Percentiles rank a stretch among this genome's conserved stretches.
These are phyloP conservation scores for Marcusenius ussheri DNA, from an alignment of 2,113 vertebrate genomes.

Conservation along the genomic window DNA sequence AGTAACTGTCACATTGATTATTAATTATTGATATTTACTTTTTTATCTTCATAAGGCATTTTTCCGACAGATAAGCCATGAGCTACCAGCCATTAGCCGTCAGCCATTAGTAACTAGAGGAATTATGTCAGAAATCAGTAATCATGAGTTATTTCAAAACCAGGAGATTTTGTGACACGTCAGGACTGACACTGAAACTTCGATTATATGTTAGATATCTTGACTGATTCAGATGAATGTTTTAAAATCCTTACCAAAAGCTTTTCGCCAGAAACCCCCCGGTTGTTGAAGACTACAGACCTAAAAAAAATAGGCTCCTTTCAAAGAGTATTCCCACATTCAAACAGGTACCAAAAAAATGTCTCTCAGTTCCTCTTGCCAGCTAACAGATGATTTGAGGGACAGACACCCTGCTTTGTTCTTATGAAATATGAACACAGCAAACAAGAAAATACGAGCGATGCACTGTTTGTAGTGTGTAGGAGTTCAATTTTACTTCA, in stretches of 20 bases:
- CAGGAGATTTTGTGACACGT: background rate
- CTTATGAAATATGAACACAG: background rate
- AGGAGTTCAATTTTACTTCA: background rate
- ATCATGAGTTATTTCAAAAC: background rate
- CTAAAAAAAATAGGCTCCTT: conserved; percentile 58
- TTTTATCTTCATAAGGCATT: background rate
- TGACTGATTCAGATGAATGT: background rate
- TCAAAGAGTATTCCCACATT: background rate
- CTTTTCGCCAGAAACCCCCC: conserved; percentile 77
- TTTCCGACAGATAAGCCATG: background rate
- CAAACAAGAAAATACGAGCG: background rate
- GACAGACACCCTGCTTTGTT: background rate
- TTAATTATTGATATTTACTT: background rate
- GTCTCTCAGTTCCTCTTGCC: background rate
- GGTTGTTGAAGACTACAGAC: conserved; percentile 85
- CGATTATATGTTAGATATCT: background rate
- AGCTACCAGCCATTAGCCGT: background rate
- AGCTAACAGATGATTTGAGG: background rate
- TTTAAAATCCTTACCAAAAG: conserved; percentile 77
- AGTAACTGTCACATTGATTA: background rate
- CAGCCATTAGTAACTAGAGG: background rate
- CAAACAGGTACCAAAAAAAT: background rate
- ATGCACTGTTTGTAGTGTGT: background rate
- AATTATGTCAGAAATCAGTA: background rate
- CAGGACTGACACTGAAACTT: background rate